phyloP scores from a whole-genome alignment of 2,888 invertebrate genomes.

The Tineola bisselliella region DNA sequence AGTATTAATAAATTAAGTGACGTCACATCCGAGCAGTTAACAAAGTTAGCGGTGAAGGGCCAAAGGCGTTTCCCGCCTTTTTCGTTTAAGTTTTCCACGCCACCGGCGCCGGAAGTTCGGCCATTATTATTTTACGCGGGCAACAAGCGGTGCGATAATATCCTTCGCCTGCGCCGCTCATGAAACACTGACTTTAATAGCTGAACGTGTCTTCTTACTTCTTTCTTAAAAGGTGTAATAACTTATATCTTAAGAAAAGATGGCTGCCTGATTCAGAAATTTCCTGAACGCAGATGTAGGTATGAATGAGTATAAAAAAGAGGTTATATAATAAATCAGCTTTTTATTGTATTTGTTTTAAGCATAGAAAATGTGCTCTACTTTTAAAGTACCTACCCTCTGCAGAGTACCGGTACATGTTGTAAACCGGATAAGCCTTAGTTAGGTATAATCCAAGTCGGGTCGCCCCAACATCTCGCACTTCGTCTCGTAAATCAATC shows the following conservation, averaged over 20 bases:
- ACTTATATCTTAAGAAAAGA: constrained; percentile 29
- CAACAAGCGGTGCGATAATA: constrained; percentile 70
- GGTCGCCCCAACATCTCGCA: constrained; percentile 32
- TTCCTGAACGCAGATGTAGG: too few species aligned
- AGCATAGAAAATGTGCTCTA: too few species aligned
- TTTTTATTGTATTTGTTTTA: too few species aligned
- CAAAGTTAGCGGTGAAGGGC: constrained; percentile 51
- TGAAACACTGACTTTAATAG: constrained; percentile 50
- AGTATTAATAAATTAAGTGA: constrained; percentile 67
- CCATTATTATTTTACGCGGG: constrained; percentile 70
- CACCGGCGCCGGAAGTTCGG: constrained; percentile 68
- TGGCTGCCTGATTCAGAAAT: not conserved
- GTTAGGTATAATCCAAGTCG: constrained; percentile 23
- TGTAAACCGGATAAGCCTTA: constrained; percentile 56
- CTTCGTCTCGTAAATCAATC: constrained; percentile 62
- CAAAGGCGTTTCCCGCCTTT: constrained; percentile 62
- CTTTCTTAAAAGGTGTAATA: constrained; percentile 64
- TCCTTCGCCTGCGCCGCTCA: constrained; percentile 36
- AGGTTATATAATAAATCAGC: too few species aligned
- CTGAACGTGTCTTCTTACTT: constrained; percentile 63
- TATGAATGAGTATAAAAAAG: too few species aligned
- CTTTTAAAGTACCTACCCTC: not conserved
- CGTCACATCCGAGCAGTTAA: constrained; percentile 58
- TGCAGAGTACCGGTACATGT: constrained; percentile 33
- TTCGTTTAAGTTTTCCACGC: constrained; percentile 63